Conservation (phyloP, 2,888 invertebrate genomes). For the Caradrina kadenii region DNA sequence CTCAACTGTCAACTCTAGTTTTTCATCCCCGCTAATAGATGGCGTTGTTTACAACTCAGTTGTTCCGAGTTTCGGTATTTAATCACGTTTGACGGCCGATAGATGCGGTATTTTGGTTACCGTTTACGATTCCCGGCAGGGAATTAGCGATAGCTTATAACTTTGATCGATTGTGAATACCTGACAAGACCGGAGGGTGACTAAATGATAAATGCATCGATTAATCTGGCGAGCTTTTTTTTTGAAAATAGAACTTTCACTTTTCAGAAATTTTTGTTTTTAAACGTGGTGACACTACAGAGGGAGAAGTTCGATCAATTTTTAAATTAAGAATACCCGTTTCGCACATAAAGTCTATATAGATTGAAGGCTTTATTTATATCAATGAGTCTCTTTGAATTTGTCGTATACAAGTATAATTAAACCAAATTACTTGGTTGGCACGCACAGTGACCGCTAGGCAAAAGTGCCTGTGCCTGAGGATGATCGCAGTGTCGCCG, state of each 20-base stretch:
- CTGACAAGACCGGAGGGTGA: conserved; percentile 24
- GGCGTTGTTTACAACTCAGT: conserved; percentile 66
- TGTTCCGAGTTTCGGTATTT: conserved; percentile 52
- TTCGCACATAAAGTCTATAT: no score
- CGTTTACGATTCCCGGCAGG: conserved; percentile 26
- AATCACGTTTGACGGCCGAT: conserved; percentile 54
- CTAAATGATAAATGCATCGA: conserved; percentile 42
- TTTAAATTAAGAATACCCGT: no score
- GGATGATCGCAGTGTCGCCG: no score
- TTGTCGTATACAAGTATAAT: no score
- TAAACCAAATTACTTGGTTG: no score
- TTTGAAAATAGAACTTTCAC: not conserved
- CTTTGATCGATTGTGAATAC: conserved; percentile 45
- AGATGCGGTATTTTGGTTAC: conserved; percentile 36
- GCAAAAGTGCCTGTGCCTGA: no score
- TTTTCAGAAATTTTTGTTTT: not conserved
- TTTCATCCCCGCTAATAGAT: conserved; percentile 72
- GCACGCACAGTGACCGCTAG: no score
- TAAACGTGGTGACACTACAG: not conserved
- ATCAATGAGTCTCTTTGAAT: no score
- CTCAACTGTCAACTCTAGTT: conserved; percentile 70
- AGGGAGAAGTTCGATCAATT: not conserved
- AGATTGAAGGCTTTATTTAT: no score
- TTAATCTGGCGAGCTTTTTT: conserved; percentile 5
- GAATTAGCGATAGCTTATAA: conserved; percentile 39